Evolutionary conservation across 2,113 vertebrate species (phyloP).

Genomic region (Lynx canadensis): DNA sequence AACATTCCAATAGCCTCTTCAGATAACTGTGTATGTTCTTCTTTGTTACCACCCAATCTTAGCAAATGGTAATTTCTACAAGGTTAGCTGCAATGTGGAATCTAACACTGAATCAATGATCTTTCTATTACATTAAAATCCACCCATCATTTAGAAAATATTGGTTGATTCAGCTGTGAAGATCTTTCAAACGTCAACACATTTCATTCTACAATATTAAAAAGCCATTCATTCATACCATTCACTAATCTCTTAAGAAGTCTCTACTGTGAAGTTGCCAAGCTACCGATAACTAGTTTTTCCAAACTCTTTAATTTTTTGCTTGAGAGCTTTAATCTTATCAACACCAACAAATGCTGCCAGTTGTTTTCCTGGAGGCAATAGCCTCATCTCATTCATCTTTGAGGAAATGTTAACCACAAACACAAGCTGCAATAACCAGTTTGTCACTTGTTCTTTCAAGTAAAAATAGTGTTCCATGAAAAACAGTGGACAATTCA

Average conservation of each 20-base stretch:
- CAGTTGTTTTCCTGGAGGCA: not conserved
- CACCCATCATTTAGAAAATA: not conserved
- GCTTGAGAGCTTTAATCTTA: not conserved
- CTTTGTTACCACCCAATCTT: not conserved
- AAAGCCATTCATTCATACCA: not conserved
- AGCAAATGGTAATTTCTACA: not conserved
- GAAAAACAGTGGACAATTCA: not conserved
- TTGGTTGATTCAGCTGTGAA: not conserved
- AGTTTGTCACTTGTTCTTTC: not conserved
- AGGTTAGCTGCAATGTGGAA: not conserved
- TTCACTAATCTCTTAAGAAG: not conserved
- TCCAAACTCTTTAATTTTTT: not conserved
- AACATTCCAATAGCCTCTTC: not conserved
- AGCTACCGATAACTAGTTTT: not conserved
- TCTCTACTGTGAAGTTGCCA: not conserved
- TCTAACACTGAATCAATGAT: not conserved
- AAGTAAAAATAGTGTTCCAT: slow-evolving; percentile 24
- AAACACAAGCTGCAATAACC: not conserved
- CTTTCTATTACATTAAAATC: not conserved
- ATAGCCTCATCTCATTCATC: not conserved
- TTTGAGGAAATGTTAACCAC: not conserved
- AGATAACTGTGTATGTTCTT: not conserved
- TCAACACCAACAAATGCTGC: not conserved
- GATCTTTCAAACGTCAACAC: not conserved
- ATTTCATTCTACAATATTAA: not conserved